A percentile compares a stretch with the other conserved stretches of the same genome.
These are phyloP conservation scores for Amniataba percoides DNA, from an alignment of 2,797 vertebrate genomes.

Conservation along the genomic window DNA sequence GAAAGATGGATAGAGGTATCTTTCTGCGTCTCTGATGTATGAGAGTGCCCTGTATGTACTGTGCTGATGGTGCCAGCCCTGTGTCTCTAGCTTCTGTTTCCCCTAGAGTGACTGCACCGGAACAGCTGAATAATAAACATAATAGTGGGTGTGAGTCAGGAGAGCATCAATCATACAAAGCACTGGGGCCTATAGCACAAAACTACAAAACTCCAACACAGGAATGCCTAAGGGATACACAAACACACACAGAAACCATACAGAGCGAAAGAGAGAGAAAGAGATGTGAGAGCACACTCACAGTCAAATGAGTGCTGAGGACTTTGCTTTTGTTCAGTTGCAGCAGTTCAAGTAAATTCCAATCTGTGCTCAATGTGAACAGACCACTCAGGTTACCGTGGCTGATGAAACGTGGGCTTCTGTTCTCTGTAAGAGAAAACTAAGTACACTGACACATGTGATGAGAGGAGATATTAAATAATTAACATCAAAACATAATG, in stretches of 20 bases:
- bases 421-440: constrained; percentile 14
- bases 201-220: constrained; percentile 23
- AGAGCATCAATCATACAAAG: constrained; percentile 22
- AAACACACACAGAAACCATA: neutral
- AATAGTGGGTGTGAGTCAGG: constrained; percentile 29
- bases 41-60: neutral
- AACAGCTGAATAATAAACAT: constrained; percentile 44
- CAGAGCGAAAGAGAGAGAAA: neutral
- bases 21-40: neutral
- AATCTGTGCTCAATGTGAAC: neutral
- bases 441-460: neutral
- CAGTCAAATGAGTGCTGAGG: constrained; percentile 2
- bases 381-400: neutral
- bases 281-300: neutral
- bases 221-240: constrained; percentile 23
- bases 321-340: constrained; percentile 15
- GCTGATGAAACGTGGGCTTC: neutral
- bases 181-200: constrained; percentile 16
- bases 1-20: constrained; percentile 6
- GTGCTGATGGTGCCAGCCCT: constrained; percentile 20
- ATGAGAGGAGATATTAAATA: no score
- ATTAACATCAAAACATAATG: no score
- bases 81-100: constrained; percentile 23
- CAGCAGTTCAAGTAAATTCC: constrained; percentile 6
- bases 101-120: constrained; percentile 17